Base-by-base conservation (phyloP, 2,797 vertebrate genomes). In the Coendou prehensilis region DNA sequence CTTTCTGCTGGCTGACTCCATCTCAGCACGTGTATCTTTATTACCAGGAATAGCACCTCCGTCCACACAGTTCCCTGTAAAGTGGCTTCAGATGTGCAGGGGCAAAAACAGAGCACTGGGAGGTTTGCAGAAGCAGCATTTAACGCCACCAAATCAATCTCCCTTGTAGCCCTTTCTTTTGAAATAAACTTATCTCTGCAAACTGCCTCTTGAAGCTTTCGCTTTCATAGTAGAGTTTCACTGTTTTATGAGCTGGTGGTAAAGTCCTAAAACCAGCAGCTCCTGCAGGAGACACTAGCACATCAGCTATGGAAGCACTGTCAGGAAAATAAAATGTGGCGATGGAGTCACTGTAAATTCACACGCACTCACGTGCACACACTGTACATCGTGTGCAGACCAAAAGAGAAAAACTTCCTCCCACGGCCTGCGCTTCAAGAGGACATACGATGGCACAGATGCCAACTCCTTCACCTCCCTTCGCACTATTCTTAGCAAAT, bases 101-200 rank as follows among this genome's bases (percentile, higher is more conserved):
- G 83, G 28, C 18, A 1, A n/a, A 41, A 84, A 71, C 54, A 6
- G 2, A 14, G 76, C 81, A 9, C 41, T 2, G 13, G 30, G 7
- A 82, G 92, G 37, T 64, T 85, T 47, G 82, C 86, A 86, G 88
- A 86, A 82, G 87, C 84, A 91, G 41, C 57, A 13, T 76, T 71
- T 91, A 90, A 94, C 76, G 54, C 75, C 18, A 0, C 93, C 82
- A 61, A 76, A 83, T 95, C 97, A 76, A 94, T 93, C 94, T 91
- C 93, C 63, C 50, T 20, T 4, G 37, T 26, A 71, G 96, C 82
- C 89, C 71, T 71, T 63, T 56, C 86, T 84, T 91, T 94, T 86
- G 87, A 97, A 96, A 96, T 97, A 90, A 96, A 95, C 86, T 92
- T 83, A 54, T 89, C 95, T 96, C 91, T 89, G 92, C n/a, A 54